Percentiles rank a stretch among this genome's conserved stretches.
phyloP scores from a whole-genome alignment of 2,888 invertebrate genomes.

The Xestia rhomboidea region DNA sequence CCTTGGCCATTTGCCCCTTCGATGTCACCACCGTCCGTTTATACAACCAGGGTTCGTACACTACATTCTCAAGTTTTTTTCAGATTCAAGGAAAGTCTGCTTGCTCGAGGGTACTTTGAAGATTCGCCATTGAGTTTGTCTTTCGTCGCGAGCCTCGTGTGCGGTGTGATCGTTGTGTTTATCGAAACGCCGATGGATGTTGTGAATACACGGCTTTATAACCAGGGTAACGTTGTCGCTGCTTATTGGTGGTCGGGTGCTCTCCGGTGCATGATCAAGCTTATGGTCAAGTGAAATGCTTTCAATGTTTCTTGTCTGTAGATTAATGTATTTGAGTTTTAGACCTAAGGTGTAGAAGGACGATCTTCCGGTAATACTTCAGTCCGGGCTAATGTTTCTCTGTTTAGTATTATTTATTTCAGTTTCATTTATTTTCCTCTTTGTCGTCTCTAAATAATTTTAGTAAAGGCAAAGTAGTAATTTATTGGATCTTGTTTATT shows the following conservation, averaged over 20 bases:
- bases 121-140: constrained; percentile 92
- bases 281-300: constrained; percentile 36
- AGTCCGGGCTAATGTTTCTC: neutral
- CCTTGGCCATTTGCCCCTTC: constrained; percentile 95
- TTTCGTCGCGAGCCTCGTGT: constrained; percentile 93
- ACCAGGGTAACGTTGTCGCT: constrained; percentile 92
- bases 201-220: constrained; percentile 95
- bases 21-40: constrained; percentile 96
- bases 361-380: neutral
- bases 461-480: neutral
- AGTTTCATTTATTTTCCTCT: neutral
- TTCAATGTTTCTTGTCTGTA: constrained; percentile 5
- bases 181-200: constrained; percentile 97
- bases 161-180: constrained; percentile 93
- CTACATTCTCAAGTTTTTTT: constrained; percentile 66
- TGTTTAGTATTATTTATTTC: neutral
- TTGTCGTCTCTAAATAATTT: neutral
- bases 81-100: constrained; percentile 83
- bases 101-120: constrained; percentile 79
- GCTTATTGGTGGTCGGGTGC: constrained; percentile 36
- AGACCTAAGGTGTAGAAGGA: neutral
- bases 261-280: constrained; percentile 38
- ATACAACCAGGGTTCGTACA: constrained; percentile 95
- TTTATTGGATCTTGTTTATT: neutral
- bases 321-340: neutral